phyloP scores from a whole-genome alignment of 2,888 invertebrate species.

The Strigamia transsilvanica region DNA sequence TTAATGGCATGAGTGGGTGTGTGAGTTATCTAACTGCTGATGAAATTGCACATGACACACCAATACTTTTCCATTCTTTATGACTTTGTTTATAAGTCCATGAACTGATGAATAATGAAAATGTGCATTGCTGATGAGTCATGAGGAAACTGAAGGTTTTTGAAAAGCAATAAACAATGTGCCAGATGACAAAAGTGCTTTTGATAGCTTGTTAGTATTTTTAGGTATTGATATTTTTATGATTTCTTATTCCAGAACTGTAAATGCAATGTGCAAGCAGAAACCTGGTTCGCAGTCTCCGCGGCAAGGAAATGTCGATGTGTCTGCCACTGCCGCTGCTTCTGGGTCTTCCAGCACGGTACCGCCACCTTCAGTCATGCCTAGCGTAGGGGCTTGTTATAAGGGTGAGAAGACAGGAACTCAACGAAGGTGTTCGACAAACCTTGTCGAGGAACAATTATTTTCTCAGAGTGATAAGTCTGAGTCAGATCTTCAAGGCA shows the following conservation, averaged over 20 bases:
- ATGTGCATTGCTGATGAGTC: background rate
- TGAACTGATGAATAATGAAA: background rate
- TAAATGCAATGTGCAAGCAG: conserved; percentile 45
- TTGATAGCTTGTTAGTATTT: too few species aligned
- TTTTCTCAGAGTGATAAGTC: background rate
- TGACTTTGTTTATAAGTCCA: too few species aligned
- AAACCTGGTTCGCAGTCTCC: background rate
- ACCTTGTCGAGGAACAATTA: background rate
- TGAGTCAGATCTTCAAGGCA: background rate
- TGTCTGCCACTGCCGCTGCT: background rate
- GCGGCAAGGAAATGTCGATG: background rate
- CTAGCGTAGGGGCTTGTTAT: conserved; percentile 19
- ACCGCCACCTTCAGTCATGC: background rate
- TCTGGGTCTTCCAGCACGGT: background rate
- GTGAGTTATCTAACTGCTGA: background rate
- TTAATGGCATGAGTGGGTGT: background rate
- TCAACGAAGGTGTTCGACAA: background rate
- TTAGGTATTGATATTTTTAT: background rate
- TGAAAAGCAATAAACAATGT: background rate
- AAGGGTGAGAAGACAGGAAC: background rate
- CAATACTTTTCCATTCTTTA: background rate
- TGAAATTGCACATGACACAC: background rate
- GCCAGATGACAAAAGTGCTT: too few species aligned
- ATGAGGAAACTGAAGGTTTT: conserved; percentile 1
- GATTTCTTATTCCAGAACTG: background rate